Conservation (phyloP, 2,797 vertebrate genomes). For the Thaleichthys pacificus region DNA sequence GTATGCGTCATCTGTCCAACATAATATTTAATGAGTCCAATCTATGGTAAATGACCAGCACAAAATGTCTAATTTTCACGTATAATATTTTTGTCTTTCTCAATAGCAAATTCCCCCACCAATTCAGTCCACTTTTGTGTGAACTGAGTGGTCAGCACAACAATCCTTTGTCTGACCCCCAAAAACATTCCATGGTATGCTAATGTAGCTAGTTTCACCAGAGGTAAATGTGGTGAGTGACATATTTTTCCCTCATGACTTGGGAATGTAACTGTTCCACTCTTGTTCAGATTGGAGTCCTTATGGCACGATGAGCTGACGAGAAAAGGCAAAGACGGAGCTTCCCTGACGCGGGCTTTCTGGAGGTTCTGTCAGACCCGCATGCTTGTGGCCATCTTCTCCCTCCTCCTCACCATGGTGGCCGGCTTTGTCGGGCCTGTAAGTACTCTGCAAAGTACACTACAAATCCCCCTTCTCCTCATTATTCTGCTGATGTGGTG, state of each 20-base stretch:
- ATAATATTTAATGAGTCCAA: slow-evolving; percentile 29
- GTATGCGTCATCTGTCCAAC: slow-evolving; percentile 35
- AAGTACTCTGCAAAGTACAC: slow-evolving; percentile 69
- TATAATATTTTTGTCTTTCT: slow-evolving; percentile 37
- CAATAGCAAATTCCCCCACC: slow-evolving; percentile 24
- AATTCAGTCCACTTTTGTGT: neutral
- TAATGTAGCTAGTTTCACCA: neutral
- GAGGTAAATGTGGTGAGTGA: neutral
- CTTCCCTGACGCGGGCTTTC: slow-evolving; percentile 75
- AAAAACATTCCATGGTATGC: neutral
- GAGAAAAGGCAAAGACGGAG: slow-evolving; percentile 66
- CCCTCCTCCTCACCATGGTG: slow-evolving; percentile 78
- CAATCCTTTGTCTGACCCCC: neutral
- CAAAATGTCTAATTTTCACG: slow-evolving; percentile 15
- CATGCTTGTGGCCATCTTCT: slow-evolving; percentile 74
- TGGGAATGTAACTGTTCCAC: no score
- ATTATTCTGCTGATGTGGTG: slow-evolving; percentile 36
- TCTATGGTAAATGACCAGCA: slow-evolving; percentile 18
- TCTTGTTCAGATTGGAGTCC: slow-evolving; percentile 69
- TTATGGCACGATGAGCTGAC: slow-evolving; percentile 81
- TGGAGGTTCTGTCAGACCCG: slow-evolving; percentile 84
- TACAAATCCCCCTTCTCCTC: slow-evolving; percentile 45
- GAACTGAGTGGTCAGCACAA: neutral
- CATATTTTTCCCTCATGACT: neutral
- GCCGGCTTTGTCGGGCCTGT: slow-evolving; percentile 79